Percentiles rank a stretch among this genome's conserved stretches.
phyloP scores from a whole-genome alignment of 1,140 invertebrate genomes.

The Hydropsyche tenuis region DNA sequence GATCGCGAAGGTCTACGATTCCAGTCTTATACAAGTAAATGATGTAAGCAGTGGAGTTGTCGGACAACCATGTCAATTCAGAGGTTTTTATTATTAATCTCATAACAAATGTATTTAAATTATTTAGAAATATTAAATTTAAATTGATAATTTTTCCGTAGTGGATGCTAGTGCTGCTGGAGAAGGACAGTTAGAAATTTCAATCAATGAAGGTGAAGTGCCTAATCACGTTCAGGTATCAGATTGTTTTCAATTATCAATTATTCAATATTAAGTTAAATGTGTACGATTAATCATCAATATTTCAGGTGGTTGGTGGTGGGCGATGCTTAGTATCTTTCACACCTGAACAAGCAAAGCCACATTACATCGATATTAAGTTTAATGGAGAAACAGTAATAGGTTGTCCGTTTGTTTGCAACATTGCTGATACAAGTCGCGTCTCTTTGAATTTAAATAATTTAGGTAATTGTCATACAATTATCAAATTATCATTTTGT shows the following conservation, averaged over 20 bases:
- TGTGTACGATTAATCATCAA: background rate
- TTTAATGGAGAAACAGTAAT: constrained; percentile 96
- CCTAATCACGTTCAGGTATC: constrained; percentile 94
- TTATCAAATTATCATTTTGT: background rate
- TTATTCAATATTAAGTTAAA: background rate
- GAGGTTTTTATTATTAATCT: constrained; percentile 69
- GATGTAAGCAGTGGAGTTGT: constrained; percentile 91
- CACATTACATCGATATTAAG: constrained; percentile 96
- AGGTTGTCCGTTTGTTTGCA: constrained; percentile 87
- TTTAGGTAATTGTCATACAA: constrained; percentile 48
- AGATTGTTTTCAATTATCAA: background rate
- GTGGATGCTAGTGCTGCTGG: constrained; percentile 96
- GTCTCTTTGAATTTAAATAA: constrained; percentile 80
- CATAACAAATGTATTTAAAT: constrained; percentile 1
- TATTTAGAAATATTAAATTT: constrained; percentile 7
- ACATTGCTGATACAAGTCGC: constrained; percentile 76
- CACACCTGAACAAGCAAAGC: constrained; percentile 88
- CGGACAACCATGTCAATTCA: constrained; percentile 91
- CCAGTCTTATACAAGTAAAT: constrained; percentile 87
- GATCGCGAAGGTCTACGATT: constrained; percentile 92
- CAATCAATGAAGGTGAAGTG: constrained; percentile 97
- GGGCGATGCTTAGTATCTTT: constrained; percentile 95
- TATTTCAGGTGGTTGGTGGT: constrained; percentile 75
- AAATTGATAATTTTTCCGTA: constrained; percentile 58
- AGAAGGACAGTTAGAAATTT: constrained; percentile 96